Base-by-base conservation (phyloP, 1,140 invertebrate genomes). In the Drosophila guanche region DNA sequence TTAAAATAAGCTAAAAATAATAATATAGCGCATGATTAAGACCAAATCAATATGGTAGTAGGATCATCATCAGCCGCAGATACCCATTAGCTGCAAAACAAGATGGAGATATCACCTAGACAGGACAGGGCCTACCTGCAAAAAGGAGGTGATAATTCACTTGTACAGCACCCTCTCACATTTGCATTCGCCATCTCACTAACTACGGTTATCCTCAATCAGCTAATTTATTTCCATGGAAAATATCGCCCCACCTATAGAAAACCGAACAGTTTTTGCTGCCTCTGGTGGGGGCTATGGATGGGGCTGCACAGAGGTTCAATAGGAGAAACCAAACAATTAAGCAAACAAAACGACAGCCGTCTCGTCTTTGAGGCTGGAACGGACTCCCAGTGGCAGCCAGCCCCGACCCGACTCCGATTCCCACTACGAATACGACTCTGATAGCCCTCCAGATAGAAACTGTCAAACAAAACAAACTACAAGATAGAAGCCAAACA, bases 381-480 rank as follows among this genome's bases (percentile, higher is more conserved):
- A 61, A 8, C 14, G 33, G 33, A 37, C 33, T 37, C 33, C 10
- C 33, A 12, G 33, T 33, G 23, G 56, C 29, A 29, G 27, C 27
- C 27, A 29, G 27, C n/a, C 33, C 48, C 61, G 55, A 41, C 41
- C 42, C 10, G 16, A 23, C 25, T 67, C 62, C 48, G 27, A 63
- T 23, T 54, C 41, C 51, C 54, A 66, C 51, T 65, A 22, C 41
- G 33, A 25, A 23, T 53, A 12, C 52, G 25, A 45, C 41, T 54
- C 33, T 59, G 79, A 63, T 75, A 76, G 63, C 41, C 58, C 59
- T 61, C 50, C 63, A 77, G 76, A 76, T 76, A 76, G 51, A 84
- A 84, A 72, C 80, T 85, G 81, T 85, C 81, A 86, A 86, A 88
- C 73, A 86, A 86, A 86, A 81, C 73, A 81, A 88, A 78, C 81